These are phyloP conservation scores for Chymomyza fuscimana DNA, from an alignment of 2,888 invertebrate genomes.

Conservation along the genomic window DNA sequence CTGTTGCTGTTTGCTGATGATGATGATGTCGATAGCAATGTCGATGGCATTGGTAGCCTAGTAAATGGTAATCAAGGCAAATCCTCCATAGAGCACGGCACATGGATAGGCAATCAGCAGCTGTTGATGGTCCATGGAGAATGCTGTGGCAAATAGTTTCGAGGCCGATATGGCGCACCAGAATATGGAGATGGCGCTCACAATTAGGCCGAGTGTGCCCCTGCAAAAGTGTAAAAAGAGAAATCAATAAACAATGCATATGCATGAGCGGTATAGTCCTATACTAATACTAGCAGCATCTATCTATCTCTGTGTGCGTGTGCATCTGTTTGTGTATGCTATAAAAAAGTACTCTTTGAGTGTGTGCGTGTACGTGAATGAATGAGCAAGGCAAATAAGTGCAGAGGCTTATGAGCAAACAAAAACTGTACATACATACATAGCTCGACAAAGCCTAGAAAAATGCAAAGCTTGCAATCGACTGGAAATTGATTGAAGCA, in stretches of 20 bases:
- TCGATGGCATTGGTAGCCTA: constrained; percentile 34
- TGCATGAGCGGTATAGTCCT: constrained; percentile 49
- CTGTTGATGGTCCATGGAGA: constrained; percentile 87
- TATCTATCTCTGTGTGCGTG: constrained; percentile 7
- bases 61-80: constrained; percentile 87
- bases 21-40: background rate
- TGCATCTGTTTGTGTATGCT: constrained; percentile 11
- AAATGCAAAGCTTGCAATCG: constrained; percentile 35
- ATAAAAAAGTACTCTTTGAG: constrained; percentile 1
- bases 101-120: constrained; percentile 88
- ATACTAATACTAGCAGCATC: constrained; percentile 1
- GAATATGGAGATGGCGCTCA: constrained; percentile 82
- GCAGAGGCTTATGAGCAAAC: constrained; percentile 61
- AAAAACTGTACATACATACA: constrained; percentile 13
- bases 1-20: constrained; percentile 4
- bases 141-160: constrained; percentile 88
- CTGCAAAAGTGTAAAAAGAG: constrained; percentile 73
- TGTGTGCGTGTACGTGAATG: constrained; percentile 53
- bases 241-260: constrained; percentile 72
- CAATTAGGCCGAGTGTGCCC: constrained; percentile 82
- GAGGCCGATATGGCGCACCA: constrained; percentile 89
- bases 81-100: constrained; percentile 88
- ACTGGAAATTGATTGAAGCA: constrained; percentile 6
- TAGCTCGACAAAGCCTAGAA: constrained; percentile 11
- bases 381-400: constrained; percentile 67